Evolutionary conservation across 2,113 vertebrate species (phyloP), one percentile per base, ranked within the genome.

Genomic region (Callipepla californica): DNA sequence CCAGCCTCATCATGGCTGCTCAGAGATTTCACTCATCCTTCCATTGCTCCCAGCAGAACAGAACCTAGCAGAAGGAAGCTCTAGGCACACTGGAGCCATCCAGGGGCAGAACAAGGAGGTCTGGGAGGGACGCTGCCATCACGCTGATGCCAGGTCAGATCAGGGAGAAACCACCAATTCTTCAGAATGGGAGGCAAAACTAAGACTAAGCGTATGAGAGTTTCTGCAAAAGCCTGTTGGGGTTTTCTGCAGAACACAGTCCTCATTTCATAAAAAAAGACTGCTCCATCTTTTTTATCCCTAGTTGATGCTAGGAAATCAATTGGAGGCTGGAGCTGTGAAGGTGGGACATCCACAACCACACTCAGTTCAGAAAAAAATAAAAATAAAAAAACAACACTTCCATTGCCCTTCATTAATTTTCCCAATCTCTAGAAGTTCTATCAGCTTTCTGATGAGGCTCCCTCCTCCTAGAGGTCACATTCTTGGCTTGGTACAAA

Each of bases 1-100:
- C 8, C 18, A n/a, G 80, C 51, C 34, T 87, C 26, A 63, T 14
- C 15, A 2, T 0, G 0, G n/a, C 38, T 85, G 61, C 63, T 70
- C 3, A 11, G 32, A 77, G 32, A 72, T 16, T 18, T 89, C 44
- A 19, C n/a, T 72, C 53, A 45, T 34, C 19, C 45, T 68, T 45
- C 53, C 48, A 36, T 22, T 51, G 4, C 20, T n/a, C 5, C 3
- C 6, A 63, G 15, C 17, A 80, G 58, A 32, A n/a, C 17, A 80
- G 53, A 32, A n/a, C 17, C 82, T 67, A 65, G 28, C 25, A 67
- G 9, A 59, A 22, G 36, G 36, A 68, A 38, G 16, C n/a, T 78
- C 44, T 53, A 30, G 30, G 23, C 1, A 0, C 7, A 42, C 34
- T 19, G 58, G 15, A 34, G 32, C 57, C 22, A 12, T 8, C 26